Evolutionary conservation across 2,113 vertebrate genomes (phyloP), one percentile per base, ranked within the genome.

Genomic region (Archocentrus centrarchus): DNA sequence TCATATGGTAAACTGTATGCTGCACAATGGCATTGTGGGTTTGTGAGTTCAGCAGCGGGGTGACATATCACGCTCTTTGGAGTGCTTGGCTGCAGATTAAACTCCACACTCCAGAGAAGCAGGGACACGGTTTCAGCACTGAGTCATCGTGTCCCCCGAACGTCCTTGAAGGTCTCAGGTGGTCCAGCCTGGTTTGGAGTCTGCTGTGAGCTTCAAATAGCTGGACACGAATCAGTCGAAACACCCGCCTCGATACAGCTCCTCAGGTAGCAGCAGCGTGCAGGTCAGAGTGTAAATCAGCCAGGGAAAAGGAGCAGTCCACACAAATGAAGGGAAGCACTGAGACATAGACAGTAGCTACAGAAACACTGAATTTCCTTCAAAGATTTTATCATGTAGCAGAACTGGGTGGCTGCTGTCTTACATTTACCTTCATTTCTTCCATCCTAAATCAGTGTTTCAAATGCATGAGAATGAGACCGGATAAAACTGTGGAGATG

Each of bases 71-170:
- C 6, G 18, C 57, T 77, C 61, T 77, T 47, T 59, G 75, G 5
- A 20, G 70, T 58, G 15, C 47, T 58, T 84, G 86, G 81, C 77
- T 61, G 59, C 8, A 57, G 77, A 87, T 84, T 7, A 84, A 83
- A 75, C 32, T 11, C 15, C 13, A 5, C n/a, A 1, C 9, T 82
- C 27, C n/a, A 13, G 14, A n/a, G 47, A 47, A 9, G 57, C 17
- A 17, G 59, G 10, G 53, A n/a, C 68, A 55, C 30, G 17, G 6
- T 55, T 73, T 24, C 47, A 73, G 68, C 27, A 73, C 47, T 35
- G 47, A 73, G 68, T 73, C 20, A 73, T 66, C 0, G 17, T n/a
- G 61, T 70, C 86, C 70, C 83, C 44, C 58, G 41, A 47, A 11
- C 1, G 60, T 82, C 82, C 79, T 87, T 70, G 60, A 70, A 61